phyloP scores from a whole-genome alignment of 2,113 vertebrate species.

The Nymphicus hollandicus region DNA sequence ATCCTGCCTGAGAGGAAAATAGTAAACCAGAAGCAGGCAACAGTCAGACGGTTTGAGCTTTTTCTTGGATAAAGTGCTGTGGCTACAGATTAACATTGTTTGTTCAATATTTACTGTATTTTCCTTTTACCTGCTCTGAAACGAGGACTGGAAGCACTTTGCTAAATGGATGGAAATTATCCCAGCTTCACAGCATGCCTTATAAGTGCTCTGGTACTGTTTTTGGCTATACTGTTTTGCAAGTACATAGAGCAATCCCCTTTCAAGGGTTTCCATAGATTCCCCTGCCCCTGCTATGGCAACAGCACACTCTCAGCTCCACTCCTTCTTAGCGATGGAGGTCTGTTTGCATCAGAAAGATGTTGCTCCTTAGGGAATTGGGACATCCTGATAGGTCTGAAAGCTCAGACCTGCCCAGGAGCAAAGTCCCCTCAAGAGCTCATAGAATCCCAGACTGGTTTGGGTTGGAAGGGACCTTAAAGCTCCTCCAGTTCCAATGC shows the following conservation, averaged over 20 bases:
- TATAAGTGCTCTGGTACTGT: constrained; percentile 10
- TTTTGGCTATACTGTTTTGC: background rate
- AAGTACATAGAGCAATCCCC: background rate
- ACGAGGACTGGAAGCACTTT: constrained; percentile 40
- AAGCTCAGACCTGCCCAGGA: background rate
- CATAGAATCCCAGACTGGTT: background rate
- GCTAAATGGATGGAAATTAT: constrained; percentile 66
- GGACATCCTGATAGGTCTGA: rapidly evolving
- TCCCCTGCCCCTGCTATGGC: constrained; percentile 20
- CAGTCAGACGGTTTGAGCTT: background rate
- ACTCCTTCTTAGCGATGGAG: background rate
- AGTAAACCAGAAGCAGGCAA: background rate
- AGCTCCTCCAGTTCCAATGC: background rate
- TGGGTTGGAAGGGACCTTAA: background rate
- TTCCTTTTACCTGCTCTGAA: constrained; percentile 39
- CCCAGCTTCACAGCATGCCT: background rate
- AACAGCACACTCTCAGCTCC: constrained; percentile 28
- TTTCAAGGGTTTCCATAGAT: constrained; percentile 61
- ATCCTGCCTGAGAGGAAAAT: background rate
- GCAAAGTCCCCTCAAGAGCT: background rate
- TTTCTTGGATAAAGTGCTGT: background rate
- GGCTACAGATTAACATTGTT: constrained; percentile 40
- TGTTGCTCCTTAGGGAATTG: background rate
- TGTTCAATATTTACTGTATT: constrained; percentile 45
- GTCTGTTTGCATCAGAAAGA: background rate